Evolutionary conservation across 2,888 invertebrate species (phyloP).

Genomic region (Schrankia costaestrigalis): DNA sequence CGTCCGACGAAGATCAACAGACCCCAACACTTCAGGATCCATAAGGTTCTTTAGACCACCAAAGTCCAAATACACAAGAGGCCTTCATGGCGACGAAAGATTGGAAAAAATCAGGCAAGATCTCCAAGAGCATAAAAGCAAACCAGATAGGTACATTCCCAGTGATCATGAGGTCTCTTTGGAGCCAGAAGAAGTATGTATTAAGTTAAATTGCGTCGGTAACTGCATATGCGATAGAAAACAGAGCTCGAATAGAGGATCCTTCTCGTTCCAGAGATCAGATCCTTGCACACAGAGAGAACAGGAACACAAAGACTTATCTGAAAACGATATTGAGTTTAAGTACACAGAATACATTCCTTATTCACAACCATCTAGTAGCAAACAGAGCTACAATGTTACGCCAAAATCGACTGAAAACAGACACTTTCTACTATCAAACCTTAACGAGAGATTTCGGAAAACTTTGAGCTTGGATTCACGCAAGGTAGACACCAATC

Average conservation of each 20-base stretch:
- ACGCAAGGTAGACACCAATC: constrained; percentile 66
- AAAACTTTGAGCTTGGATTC: constrained; percentile 77
- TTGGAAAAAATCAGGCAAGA: constrained; percentile 72
- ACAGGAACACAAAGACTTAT: constrained; percentile 52
- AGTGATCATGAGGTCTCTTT: constrained; percentile 59
- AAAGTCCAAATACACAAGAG: constrained; percentile 71
- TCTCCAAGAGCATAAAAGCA: constrained; percentile 66
- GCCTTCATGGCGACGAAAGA: constrained; percentile 69
- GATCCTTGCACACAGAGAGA: constrained; percentile 61
- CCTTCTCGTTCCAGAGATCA: constrained; percentile 69
- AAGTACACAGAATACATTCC: constrained; percentile 74
- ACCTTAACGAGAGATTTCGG: constrained; percentile 72
- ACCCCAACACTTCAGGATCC: constrained; percentile 62
- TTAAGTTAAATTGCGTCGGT: constrained; percentile 63
- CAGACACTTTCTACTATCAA: constrained; percentile 65
- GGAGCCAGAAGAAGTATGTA: constrained; percentile 60
- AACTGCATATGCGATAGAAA: constrained; percentile 69
- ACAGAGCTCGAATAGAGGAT: constrained; percentile 63
- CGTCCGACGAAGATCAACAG: constrained; percentile 62
- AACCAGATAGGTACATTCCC: constrained; percentile 69
- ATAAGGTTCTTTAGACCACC: constrained; percentile 71
- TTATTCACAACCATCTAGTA: constrained; percentile 65
- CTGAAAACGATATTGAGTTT: constrained; percentile 73
- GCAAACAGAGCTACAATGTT: constrained; percentile 69
- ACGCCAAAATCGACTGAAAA: constrained; percentile 73